phyloP scores from a whole-genome alignment of 2,113 vertebrate genomes.

The Rhea pennata region DNA sequence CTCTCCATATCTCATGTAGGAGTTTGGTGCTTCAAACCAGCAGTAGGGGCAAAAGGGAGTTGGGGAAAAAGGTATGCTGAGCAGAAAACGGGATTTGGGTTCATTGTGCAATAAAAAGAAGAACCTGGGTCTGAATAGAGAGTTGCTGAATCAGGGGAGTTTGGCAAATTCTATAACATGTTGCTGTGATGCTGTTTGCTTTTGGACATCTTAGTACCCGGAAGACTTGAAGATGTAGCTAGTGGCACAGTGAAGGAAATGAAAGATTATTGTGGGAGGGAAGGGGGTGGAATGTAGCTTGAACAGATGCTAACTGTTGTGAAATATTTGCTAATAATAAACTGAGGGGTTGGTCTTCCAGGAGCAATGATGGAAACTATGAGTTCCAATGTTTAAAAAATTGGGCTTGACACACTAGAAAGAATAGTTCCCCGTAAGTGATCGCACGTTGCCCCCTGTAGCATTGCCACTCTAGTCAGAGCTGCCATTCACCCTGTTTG shows the following conservation, averaged over 20 bases:
- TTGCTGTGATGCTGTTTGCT: neutral
- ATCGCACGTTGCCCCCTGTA: neutral
- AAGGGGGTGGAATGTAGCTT: neutral
- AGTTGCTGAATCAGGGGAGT: neutral
- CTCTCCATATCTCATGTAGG: neutral
- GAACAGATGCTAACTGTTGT: neutral
- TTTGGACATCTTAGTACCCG: neutral
- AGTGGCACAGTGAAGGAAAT: neutral
- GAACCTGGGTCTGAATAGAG: neutral
- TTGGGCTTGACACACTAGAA: neutral
- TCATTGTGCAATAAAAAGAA: neutral
- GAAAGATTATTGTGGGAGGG: neutral
- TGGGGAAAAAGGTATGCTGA: neutral
- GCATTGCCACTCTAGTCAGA: neutral
- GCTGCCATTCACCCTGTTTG: fast-evolving
- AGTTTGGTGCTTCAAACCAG: neutral
- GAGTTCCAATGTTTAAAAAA: neutral
- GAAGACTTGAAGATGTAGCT: neutral
- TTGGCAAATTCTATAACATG: neutral
- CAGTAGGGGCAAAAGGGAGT: neutral
- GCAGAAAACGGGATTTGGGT: neutral
- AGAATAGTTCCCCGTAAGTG: neutral
- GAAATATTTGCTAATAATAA: neutral
- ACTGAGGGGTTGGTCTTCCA: neutral
- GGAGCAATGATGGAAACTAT: neutral